phyloP scores from a whole-genome alignment of 2,797 vertebrate genomes.

The Myotis myotis region DNA sequence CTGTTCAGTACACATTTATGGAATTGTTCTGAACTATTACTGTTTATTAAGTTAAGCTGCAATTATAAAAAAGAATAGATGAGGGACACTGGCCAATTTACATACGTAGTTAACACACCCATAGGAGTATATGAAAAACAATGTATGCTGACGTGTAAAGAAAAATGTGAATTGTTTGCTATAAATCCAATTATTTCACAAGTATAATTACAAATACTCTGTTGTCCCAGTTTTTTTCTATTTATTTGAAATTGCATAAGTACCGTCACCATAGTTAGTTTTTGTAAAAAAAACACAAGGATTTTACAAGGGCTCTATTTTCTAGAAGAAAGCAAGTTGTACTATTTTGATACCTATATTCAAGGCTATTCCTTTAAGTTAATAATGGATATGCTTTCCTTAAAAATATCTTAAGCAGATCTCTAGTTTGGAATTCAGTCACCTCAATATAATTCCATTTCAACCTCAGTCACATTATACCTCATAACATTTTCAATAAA shows the following conservation, averaged over 20 bases:
- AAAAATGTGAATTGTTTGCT: neutral
- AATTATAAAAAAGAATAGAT: neutral
- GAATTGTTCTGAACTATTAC: neutral
- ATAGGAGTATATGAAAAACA: conserved; percentile 13
- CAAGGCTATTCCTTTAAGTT: neutral
- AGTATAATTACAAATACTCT: neutral
- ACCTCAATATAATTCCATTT: neutral
- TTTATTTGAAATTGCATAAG: neutral
- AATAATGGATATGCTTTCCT: neutral
- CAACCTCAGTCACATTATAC: neutral
- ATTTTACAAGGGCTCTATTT: neutral
- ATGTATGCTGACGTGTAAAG: neutral
- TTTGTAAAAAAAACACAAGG: neutral
- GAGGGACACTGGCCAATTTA: neutral
- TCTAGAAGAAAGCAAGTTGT: neutral
- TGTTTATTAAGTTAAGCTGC: neutral
- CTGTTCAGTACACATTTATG: neutral
- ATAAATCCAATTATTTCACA: neutral
- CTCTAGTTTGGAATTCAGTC: neutral
- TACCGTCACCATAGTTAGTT: neutral
- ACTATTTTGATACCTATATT: neutral
- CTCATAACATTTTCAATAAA: conserved; percentile 22
- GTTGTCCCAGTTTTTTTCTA: neutral
- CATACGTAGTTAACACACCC: neutral
- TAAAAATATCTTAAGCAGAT: neutral